Evolutionary conservation across 2,797 vertebrate species (phyloP), one percentile per base, ranked within the genome.

Genomic region (Gadopsis marmoratus): DNA sequence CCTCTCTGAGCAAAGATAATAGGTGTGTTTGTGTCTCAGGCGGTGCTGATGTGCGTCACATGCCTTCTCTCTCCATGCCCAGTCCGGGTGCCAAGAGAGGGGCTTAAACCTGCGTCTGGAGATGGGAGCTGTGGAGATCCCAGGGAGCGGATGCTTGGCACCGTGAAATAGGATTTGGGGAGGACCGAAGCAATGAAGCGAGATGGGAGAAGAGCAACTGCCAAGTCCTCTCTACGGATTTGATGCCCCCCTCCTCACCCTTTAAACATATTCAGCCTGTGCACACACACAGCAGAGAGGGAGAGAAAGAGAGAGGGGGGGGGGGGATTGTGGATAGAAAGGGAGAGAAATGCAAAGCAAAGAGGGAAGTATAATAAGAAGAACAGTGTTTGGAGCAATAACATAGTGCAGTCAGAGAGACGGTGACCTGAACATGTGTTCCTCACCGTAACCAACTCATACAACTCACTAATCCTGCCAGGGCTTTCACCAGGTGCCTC

Each of bases 71-170:
- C 91, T 88, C 76, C 82, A 48, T 92, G 92, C 92, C 90, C 90
- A 81, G 86, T 81, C 75, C 19, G 79, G 86, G 91, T 94, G 93
- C 93, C 94, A 95, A 77, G 90, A 94, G 93, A 93, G 92, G 86
- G 89, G 92, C 93, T 95, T 95, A 94, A 93, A 93, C 91, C 94
- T 94, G 94, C 90, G 93, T 95, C 94, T 94, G 92, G 93, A 93
- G 93, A 95, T 92, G 90, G 91, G 90, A 92, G 93, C 89, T 89
- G 92, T 88, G 92, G 92, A 95, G 94, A 95, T 95, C 93, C 91
- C 94, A 93, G 93, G 91, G 94, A 94, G 92, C 88, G 92, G 91
- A 93, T 93, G 93, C 90, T 93, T 94, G 94, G 94, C 93, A 93
- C 91, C 90, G 87, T 92, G 91, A 95, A 94, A 95, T 94, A 93